Conservation (phyloP, 2,113 vertebrate species). For the Chamaetylas fuelleborni region DNA sequence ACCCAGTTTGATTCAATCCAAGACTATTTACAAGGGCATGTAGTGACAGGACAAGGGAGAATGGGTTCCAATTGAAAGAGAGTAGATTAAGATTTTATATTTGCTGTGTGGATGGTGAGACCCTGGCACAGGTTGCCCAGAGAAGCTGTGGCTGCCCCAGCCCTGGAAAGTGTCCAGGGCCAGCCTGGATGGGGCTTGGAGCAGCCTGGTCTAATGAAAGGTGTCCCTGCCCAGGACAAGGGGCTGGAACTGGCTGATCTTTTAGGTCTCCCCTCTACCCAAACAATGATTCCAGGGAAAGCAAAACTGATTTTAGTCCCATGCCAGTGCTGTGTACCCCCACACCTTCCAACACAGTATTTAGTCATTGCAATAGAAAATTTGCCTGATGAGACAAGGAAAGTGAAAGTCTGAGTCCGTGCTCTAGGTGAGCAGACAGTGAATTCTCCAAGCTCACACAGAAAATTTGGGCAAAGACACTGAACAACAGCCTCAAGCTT, state of each 20-base stretch:
- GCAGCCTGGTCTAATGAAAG: accelerated
- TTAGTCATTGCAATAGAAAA: neutral
- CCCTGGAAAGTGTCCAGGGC: neutral
- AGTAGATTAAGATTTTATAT: neutral
- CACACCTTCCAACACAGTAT: neutral
- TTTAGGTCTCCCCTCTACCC: neutral
- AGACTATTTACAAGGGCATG: neutral
- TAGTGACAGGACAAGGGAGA: neutral
- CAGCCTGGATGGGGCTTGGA: neutral
- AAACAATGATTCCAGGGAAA: neutral
- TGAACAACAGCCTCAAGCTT: neutral
- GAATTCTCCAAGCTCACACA: neutral
- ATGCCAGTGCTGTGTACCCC: accelerated
- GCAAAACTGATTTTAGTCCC: neutral
- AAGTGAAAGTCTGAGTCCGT: neutral
- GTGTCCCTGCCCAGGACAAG: accelerated
- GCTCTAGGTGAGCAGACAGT: neutral
- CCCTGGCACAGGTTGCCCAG: accelerated
- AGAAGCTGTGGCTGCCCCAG: neutral
- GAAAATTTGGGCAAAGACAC: neutral
- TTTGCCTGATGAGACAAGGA: neutral
- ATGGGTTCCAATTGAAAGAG: neutral
- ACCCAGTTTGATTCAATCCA: neutral
- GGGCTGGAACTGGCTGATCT: neutral
- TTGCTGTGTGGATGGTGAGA: neutral